These are phyloP conservation scores for Maniola hyperantus DNA, from an alignment of 2,888 invertebrate genomes.

Conservation along the genomic window DNA sequence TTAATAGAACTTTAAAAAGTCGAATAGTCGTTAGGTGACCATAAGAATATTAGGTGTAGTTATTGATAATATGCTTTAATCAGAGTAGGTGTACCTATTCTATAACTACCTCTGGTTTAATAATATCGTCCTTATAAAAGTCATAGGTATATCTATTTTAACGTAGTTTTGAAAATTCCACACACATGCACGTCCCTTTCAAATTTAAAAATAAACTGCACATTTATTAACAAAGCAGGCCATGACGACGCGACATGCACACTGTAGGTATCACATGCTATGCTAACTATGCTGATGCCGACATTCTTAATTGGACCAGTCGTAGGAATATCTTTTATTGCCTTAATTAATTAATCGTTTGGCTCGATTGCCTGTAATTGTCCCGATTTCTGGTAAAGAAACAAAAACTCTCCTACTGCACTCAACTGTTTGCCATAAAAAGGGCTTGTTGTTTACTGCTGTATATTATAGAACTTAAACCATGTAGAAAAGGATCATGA, in stretches of 20 bases:
- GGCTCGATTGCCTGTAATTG: slow-evolving; percentile 36
- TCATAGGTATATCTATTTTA: too few species aligned
- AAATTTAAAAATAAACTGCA: slow-evolving; percentile 23
- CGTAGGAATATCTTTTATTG: slow-evolving; percentile 41
- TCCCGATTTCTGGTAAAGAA: slow-evolving; percentile 29
- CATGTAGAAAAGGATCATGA: too few species aligned
- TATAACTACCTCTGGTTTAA: too few species aligned
- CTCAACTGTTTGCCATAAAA: neutral
- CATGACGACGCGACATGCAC: slow-evolving; percentile 37
- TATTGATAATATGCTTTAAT: too few species aligned
- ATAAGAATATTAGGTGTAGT: too few species aligned
- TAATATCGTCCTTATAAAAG: too few species aligned
- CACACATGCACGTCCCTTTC: neutral
- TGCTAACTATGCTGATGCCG: slow-evolving; percentile 29
- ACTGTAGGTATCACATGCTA: slow-evolving; percentile 33
- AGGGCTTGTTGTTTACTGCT: neutral
- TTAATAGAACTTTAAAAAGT: too few species aligned
- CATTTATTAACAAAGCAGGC: slow-evolving; percentile 18
- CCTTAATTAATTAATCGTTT: slow-evolving; percentile 43
- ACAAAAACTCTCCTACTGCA: neutral
- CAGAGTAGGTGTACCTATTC: too few species aligned
- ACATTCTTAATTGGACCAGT: slow-evolving; percentile 40
- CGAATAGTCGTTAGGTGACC: too few species aligned
- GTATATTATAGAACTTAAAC: neutral
- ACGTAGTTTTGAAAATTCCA: too few species aligned